Conservation (phyloP, 2,797 vertebrate genomes). For the Adrianichthys oophorus region DNA sequence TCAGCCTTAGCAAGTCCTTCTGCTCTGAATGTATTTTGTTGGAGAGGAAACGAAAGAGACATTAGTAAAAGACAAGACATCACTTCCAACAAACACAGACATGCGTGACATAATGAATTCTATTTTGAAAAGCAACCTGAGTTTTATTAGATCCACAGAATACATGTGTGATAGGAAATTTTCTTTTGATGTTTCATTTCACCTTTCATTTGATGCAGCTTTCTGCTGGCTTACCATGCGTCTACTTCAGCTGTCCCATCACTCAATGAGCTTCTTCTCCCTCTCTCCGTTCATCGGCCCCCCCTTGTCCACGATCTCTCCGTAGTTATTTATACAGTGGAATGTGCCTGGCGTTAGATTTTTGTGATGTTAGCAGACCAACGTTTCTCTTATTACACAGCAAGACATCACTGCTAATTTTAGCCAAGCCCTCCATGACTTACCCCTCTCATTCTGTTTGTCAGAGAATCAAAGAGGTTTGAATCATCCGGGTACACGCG, state of each 20-base stretch:
- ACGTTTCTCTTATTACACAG: conserved; percentile 78
- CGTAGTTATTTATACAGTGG: conserved; percentile 81
- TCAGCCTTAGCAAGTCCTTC: too few relatives aligned
- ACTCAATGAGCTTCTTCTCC: conserved; percentile 62
- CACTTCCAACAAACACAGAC: too few relatives aligned
- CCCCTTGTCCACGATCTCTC: conserved; percentile 54
- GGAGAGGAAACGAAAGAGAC: too few relatives aligned
- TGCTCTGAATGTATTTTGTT: too few relatives aligned
- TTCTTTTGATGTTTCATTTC: conserved; percentile 39
- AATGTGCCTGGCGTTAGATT: conserved; percentile 85
- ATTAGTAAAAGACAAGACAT: too few relatives aligned
- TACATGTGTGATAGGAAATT: not conserved
- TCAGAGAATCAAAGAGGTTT: conserved; percentile 25
- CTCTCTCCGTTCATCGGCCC: conserved; percentile 37
- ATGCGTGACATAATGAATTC: too few relatives aligned
- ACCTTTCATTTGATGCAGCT: conserved; percentile 51
- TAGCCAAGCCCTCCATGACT: conserved; percentile 59
- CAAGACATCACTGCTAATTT: conserved; percentile 83
- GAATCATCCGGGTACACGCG: conserved; percentile 14
- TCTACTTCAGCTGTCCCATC: conserved; percentile 78
- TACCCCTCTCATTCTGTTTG: conserved; percentile 16
- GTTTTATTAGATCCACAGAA: not conserved
- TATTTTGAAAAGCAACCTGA: too few relatives aligned
- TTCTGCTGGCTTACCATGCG: conserved; percentile 39
- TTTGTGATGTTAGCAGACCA: conserved; percentile 79